phyloP scores from a whole-genome alignment of 2,113 vertebrate species.

The Helogale parvula region DNA sequence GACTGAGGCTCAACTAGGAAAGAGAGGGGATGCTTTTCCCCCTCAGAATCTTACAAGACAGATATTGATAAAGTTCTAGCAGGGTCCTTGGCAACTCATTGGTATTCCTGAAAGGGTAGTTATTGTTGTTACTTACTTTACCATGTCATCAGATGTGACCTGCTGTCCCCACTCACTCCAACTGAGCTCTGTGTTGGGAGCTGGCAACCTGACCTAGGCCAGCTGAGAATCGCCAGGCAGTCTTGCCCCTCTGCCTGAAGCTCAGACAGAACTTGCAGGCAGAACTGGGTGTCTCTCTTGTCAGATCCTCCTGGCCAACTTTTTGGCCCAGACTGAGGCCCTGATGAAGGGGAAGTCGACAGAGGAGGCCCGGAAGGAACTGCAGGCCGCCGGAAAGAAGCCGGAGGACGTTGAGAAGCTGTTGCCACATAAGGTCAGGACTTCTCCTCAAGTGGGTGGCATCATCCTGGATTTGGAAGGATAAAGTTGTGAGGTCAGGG shows the following conservation, averaged over 20 bases:
- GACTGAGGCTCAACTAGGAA: neutral
- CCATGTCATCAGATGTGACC: neutral
- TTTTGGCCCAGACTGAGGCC: constrained; percentile 97
- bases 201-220: neutral
- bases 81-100: neutral
- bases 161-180: rapidly evolving
- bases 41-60: neutral
- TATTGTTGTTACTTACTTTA: neutral
- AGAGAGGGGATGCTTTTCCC: neutral
- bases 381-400: constrained; percentile 89
- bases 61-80: neutral
- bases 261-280: neutral
- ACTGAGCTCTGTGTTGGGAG: neutral
- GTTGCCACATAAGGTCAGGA: constrained; percentile 94
- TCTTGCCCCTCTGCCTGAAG: neutral
- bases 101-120: neutral
- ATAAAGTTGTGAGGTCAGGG: neutral
- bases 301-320: constrained; percentile 97
- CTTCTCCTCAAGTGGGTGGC: neutral
- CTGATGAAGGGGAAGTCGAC: constrained; percentile 96
- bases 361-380: constrained; percentile 92
- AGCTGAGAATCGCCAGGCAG: neutral
- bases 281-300: neutral
- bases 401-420: constrained; percentile 91
- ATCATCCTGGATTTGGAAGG: neutral